Evolutionary conservation across 2,113 vertebrate species (phyloP).

Genomic region (Chionis minor): DNA sequence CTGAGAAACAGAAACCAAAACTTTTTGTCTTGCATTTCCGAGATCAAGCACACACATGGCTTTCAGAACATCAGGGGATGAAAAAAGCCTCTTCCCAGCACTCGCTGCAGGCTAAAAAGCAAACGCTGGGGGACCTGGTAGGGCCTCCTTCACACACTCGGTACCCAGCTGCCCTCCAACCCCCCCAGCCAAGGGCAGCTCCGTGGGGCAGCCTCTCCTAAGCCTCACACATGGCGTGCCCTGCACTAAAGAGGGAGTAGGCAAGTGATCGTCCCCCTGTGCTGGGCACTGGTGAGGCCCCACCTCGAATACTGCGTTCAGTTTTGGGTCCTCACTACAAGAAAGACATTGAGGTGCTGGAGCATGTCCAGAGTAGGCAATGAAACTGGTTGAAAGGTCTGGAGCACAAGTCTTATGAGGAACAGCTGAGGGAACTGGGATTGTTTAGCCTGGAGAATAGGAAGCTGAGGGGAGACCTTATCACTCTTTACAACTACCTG

Average conservation of each 20-base stretch:
- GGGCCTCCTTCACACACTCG: fast-evolving
- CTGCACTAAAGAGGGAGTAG: neutral
- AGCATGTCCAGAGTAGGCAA: neutral
- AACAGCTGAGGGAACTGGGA: neutral
- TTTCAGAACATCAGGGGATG: neutral
- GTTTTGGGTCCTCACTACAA: neutral
- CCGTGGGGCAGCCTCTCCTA: no score
- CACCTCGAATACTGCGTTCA: neutral
- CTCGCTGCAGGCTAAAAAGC: neutral
- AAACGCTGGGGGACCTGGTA: neutral
- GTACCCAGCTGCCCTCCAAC: neutral
- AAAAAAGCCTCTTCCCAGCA: neutral
- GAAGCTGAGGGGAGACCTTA: neutral
- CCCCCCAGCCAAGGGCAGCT: no score
- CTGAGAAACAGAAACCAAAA: neutral
- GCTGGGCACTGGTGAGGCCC: neutral
- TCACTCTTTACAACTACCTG: neutral
- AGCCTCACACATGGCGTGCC: fast-evolving
- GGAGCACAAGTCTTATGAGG: neutral
- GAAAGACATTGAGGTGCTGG: neutral
- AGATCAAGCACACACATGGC: no score
- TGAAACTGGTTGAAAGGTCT: neutral
- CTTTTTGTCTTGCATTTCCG: neutral
- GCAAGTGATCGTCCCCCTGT: neutral
- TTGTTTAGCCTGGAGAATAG: neutral